Base-by-base conservation (phyloP, 2,113 vertebrate species). In the Orientallactaga bullata region DNA sequence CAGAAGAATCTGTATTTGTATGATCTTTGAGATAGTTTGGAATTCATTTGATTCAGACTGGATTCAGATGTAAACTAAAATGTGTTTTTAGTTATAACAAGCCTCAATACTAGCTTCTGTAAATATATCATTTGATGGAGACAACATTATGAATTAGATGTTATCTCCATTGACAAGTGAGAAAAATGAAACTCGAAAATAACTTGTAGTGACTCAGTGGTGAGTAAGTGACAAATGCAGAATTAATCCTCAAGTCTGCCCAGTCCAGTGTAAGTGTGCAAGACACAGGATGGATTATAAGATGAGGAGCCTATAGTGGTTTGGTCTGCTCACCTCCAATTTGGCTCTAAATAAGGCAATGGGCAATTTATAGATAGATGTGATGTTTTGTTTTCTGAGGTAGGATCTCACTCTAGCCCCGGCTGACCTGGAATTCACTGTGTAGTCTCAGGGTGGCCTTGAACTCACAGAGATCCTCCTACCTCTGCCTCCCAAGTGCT, bases 141-240 rank as follows among this genome's bases (percentile, higher is more conserved):
- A 85, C 1, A 35, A 16, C 10, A 18, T 18, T 76, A 26, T 28
- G 12, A 63, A 32, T 66, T 87, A 87, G 35, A 37, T 47, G 58
- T 74, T 81, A 85, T 88, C 55, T 89, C 42, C 32, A 74, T 77
- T 89, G 74, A 51, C n/a, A 94, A 82, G 72, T 37, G 72, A 95
- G 60, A 80, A 85, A 92, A 82, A 23, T 89, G 20, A 89, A 92
- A 68, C 32, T 76, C 51, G 69, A 68, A 76, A n/a, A 13, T 66
- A 55, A 76, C 6, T 32, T 63, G 28, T 12, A 24, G 1, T 16
- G 30, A 32, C 28, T 55, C 65, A 35, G 20, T 1, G 24, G 63
- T 30, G 20, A 80, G 51, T 10, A 73, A 18, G 13, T 37, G 21
- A 72, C 66, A 80, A 77, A 91, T 20, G 65, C 73, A 28, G 24